Base-by-base conservation (phyloP, 2,888 invertebrate genomes). In the Euzophera pinguis region DNA sequence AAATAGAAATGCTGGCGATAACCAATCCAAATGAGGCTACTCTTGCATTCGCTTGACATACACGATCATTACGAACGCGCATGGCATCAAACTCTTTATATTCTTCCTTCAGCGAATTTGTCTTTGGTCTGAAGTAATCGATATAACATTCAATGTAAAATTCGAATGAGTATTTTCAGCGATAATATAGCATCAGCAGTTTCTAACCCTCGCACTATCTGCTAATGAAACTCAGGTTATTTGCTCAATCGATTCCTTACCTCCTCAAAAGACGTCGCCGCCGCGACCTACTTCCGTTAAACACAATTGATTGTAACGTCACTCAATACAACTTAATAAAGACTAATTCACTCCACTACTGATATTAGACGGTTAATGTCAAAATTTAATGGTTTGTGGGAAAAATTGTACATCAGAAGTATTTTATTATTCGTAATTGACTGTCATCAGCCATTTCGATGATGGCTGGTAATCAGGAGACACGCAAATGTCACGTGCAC, bases 401-500 rank as follows among this genome's bases (percentile, higher is more conserved):
- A 12, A 39, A 50, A 37, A 48, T 27, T 27, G 16, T 42, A 50
- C 14, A 17, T 51, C 54, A 56, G 49, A 55, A 53, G 43, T 51
- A 56, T 52, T 60, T 58, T 57, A 56, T 60, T 61, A 61, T 55
- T 57, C 57, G 62, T 70, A 74, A 75, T 75, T 67, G 73, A 71
- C 67, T 72, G 66, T 63, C 65, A 73, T 73, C 68, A 62, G 69
- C 62, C 58, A 65, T 65, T 64, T 63, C 53, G 55, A 58, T 67
- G 69, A 69, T 69, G 64, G 69, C 55, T 53, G 56, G 49, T 41
- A 64, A 52, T 41, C 38, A 39, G 9, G 17, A 43, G 73, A 66
- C 78, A 81, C 81, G 81, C 78, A 76, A 81, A 81, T 81, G 81
- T 75, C 81, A 78, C 67, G 63, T 57, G 62, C 22, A 63, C 61